phyloP scores from a whole-genome alignment of 1,140 invertebrate genomes.

The Alviniconcha marisindica region DNA sequence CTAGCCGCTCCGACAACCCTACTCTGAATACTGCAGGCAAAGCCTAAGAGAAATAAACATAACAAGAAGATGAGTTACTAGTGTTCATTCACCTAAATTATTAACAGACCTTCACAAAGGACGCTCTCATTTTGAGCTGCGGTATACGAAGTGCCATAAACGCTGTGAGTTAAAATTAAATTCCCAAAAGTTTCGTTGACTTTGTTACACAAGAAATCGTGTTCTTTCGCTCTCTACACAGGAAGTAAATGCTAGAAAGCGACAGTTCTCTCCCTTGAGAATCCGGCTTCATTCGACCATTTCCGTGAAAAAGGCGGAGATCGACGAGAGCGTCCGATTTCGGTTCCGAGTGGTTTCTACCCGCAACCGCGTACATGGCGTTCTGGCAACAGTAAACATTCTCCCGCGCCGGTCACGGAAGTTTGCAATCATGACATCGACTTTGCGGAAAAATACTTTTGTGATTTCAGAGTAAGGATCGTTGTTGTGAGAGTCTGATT shows the following conservation, averaged over 20 bases:
- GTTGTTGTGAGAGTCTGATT: too few relatives aligned
- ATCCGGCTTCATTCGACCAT: neutral
- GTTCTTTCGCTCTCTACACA: neutral
- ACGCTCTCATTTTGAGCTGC: neutral
- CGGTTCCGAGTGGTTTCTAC: conserved; percentile 25
- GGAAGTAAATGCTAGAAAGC: neutral
- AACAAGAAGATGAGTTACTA: too few relatives aligned
- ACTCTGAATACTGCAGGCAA: too few relatives aligned
- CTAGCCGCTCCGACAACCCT: too few relatives aligned
- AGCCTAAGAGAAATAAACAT: too few relatives aligned
- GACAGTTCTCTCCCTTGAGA: neutral
- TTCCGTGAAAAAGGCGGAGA: neutral
- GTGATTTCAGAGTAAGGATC: conserved; percentile 53
- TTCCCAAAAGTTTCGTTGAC: too few relatives aligned
- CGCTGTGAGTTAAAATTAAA: too few relatives aligned
- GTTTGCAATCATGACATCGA: conserved; percentile 42
- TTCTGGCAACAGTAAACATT: conserved; percentile 42
- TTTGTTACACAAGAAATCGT: too few relatives aligned
- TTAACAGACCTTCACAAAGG: neutral
- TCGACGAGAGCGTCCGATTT: neutral
- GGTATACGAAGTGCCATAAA: too few relatives aligned
- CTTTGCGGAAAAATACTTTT: conserved; percentile 50
- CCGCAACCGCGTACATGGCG: conserved; percentile 35
- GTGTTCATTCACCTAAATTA: too few relatives aligned
- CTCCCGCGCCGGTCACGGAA: neutral